Percentiles rank a stretch among this genome's conserved stretches.
These are phyloP conservation scores for Dynastes grantii DNA, from an alignment of 2,888 invertebrate genomes.

Conservation along the genomic window DNA sequence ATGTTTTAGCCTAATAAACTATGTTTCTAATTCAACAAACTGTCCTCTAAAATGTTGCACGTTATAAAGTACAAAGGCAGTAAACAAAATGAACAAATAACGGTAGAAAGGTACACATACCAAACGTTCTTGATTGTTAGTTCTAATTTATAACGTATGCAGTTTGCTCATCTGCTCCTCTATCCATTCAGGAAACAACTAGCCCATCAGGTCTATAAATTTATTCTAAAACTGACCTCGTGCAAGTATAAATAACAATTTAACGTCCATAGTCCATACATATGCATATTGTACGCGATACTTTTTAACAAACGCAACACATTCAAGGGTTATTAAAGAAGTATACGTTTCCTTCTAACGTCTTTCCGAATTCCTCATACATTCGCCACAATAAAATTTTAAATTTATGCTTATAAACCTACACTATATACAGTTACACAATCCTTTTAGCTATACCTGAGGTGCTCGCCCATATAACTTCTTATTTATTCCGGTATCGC, in stretches of 20 bases:
- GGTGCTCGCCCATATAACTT: background rate
- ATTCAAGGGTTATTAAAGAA: background rate
- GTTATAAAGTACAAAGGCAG: too few species aligned
- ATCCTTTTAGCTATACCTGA: conserved; percentile 34
- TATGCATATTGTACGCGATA: background rate
- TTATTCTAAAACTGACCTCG: background rate
- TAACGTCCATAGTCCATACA: background rate
- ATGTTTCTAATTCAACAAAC: background rate
- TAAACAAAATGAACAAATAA: too few species aligned
- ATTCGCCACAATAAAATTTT: conserved; percentile 4
- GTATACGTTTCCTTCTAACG: conserved; percentile 10
- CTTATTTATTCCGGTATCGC: conserved; percentile 5
- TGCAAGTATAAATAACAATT: background rate
- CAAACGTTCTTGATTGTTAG: too few species aligned
- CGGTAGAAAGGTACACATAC: too few species aligned
- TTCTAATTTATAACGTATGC: background rate
- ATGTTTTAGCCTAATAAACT: conserved; percentile 9
- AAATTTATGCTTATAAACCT: conserved; percentile 22
- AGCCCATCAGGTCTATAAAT: background rate
- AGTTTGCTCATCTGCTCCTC: background rate
- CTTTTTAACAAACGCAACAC: background rate
- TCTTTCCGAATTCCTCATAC: background rate
- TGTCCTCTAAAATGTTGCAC: background rate
- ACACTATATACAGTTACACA: conserved; percentile 43
- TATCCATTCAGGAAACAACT: background rate